Conservation (phyloP, 2,888 invertebrate genomes). For the Drosophila anomelani region DNA sequence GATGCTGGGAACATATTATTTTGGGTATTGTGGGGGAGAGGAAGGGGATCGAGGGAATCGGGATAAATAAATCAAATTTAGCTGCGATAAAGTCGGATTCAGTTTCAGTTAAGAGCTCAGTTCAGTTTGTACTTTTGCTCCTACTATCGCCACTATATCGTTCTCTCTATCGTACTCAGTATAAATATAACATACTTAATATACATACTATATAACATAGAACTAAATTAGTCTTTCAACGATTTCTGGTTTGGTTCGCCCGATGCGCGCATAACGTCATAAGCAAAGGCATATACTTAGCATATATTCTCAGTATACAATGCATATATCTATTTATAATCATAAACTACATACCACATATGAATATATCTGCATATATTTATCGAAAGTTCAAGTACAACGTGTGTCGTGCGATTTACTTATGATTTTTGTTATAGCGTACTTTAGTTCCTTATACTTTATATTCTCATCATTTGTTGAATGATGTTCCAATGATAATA, state of each 20-base stretch:
- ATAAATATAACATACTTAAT: conserved; percentile 67
- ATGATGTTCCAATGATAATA: conserved; percentile 32
- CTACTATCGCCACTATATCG: conserved; percentile 44
- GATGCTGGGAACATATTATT: not conserved
- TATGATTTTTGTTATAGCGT: conserved; percentile 36
- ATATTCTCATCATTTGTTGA: conserved; percentile 45
- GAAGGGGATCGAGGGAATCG: not conserved
- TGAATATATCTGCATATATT: conserved; percentile 56
- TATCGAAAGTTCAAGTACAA: conserved; percentile 56
- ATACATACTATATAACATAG: conserved; percentile 52
- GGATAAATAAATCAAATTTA: conserved; percentile 7
- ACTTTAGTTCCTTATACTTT: conserved; percentile 29
- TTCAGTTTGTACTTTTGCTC: conserved; percentile 25
- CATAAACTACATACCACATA: conserved; percentile 59
- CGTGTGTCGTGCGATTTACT: conserved; percentile 61
- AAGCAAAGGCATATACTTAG: conserved; percentile 58
- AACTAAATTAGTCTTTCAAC: conserved; percentile 64
- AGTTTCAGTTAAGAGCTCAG: conserved; percentile 26
- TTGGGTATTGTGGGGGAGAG: conserved; percentile 13
- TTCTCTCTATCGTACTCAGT: conserved; percentile 60
- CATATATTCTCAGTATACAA: conserved; percentile 54
- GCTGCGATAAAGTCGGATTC: conserved; percentile 17
- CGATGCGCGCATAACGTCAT: conserved; percentile 58
- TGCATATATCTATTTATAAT: conserved; percentile 53
- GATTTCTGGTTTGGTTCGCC: conserved; percentile 59